Percentiles rank a stretch among this genome's conserved stretches.
These are phyloP conservation scores for Amblyjoppa fuscipennis DNA, from an alignment of 2,888 invertebrate species.

Conservation along the genomic window DNA sequence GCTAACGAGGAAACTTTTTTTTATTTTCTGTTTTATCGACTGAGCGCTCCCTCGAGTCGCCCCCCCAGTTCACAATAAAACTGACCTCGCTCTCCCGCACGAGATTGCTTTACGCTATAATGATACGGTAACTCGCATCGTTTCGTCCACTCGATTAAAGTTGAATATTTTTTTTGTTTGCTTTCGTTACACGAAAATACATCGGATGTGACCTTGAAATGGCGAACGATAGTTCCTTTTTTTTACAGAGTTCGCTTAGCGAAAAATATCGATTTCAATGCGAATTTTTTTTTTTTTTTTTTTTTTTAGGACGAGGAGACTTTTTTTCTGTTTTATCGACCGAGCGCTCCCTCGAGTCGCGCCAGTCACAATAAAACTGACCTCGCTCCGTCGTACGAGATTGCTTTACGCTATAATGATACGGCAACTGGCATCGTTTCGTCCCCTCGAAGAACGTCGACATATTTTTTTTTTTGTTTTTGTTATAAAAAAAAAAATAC, in stretches of 20 bases:
- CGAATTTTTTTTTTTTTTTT: neutral
- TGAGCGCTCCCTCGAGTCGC: conserved; percentile 10
- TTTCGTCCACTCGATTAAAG: too few species aligned
- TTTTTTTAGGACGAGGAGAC: neutral
- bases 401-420: neutral
- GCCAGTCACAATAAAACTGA: conserved; percentile 44
- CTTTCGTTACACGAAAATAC: neutral
- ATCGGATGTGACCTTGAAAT: neutral
- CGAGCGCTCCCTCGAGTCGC: conserved; percentile 8
- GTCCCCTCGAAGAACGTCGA: too few species aligned
- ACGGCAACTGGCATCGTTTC: neutral
- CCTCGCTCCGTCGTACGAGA: conserved; percentile 8
- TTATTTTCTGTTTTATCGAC: conserved; percentile 32
- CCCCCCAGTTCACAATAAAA: conserved; percentile 39
- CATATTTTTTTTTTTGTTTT: neutral
- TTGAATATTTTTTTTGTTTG: neutral
- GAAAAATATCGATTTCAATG: too few species aligned
- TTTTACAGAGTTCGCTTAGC: too few species aligned
- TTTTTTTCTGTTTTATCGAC: conserved; percentile 36
- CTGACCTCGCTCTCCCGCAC: conserved; percentile 33
- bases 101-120: neutral
- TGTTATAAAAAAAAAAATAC: neutral
- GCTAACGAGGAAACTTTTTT: conserved; percentile 21
- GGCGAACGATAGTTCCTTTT: neutral
- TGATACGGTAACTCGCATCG: neutral